Evolutionary conservation across 2,113 vertebrate genomes (phyloP).

Genomic region (Pygoscelis adeliae): DNA sequence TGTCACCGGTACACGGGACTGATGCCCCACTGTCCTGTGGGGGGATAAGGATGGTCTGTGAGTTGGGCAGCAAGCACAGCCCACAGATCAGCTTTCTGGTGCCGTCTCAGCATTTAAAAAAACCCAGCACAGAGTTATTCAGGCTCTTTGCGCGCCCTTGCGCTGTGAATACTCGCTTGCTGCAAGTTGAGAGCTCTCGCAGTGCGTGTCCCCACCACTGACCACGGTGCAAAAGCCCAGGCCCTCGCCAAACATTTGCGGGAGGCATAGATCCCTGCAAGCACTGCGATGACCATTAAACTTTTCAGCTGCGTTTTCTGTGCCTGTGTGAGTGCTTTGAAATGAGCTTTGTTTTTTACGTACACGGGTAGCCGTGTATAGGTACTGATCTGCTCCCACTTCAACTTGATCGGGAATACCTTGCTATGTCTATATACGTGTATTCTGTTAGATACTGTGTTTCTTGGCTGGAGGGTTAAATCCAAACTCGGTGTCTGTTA

Average conservation of each 20-base stretch:
- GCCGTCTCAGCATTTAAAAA: neutral
- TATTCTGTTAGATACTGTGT: neutral
- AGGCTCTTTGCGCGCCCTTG: neutral
- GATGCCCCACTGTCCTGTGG: too few relatives aligned
- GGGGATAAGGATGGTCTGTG: neutral
- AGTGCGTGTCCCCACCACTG: fast-evolving
- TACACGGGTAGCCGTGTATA: neutral
- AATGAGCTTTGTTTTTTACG: neutral
- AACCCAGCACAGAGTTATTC: neutral
- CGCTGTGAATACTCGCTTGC: neutral
- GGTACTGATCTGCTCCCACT: neutral
- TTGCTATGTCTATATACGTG: fast-evolving
- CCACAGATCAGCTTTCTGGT: neutral
- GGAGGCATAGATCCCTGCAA: neutral
- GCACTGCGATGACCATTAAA: fast-evolving
- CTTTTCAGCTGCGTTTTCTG: neutral
- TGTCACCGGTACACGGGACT: fast-evolving
- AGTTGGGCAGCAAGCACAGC: neutral
- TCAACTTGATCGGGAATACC: neutral
- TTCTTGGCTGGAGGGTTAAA: neutral
- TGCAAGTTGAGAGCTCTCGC: neutral
- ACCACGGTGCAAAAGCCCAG: too few relatives aligned
- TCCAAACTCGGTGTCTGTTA: neutral
- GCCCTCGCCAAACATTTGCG: fast-evolving
- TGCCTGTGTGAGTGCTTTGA: neutral